Evolutionary conservation across 2,888 invertebrate genomes (phyloP).

Genomic region (Dynastes maya): DNA sequence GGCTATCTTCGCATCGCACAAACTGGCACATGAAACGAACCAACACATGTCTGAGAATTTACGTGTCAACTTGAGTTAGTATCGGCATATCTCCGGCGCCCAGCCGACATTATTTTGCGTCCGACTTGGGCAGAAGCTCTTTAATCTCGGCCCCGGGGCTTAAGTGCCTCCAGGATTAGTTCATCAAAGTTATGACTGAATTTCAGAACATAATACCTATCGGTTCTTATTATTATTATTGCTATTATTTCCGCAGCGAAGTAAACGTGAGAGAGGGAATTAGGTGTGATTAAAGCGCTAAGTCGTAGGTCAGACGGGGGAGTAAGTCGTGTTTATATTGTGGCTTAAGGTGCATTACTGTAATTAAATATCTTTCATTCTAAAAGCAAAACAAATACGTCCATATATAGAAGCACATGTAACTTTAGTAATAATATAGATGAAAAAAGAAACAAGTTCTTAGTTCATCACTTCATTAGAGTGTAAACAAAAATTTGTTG

Average conservation of each 20-base stretch:
- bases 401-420: too few species aligned
- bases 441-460: too few species aligned
- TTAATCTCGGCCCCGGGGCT: slow-evolving; percentile 67
- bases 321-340: background rate
- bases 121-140: slow-evolving; percentile 68
- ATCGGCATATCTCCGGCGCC: slow-evolving; percentile 69
- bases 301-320: background rate
- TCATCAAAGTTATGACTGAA: slow-evolving; percentile 70
- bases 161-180: slow-evolving; percentile 69
- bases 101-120: slow-evolving; percentile 67
- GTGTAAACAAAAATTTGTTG: too few species aligned
- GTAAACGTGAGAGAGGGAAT: background rate
- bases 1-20: slow-evolving; percentile 46
- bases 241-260: slow-evolving; percentile 30
- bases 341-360: background rate
- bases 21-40: slow-evolving; percentile 52
- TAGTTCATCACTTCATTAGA: too few species aligned
- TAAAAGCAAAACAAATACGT: too few species aligned
- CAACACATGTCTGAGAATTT: slow-evolving; percentile 70
- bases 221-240: slow-evolving; percentile 50
- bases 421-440: too few species aligned
- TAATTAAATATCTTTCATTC: background rate
- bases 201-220: slow-evolving; percentile 54
- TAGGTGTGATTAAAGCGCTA: slow-evolving; percentile 14
- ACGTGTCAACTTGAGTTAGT: slow-evolving; percentile 70